Base-by-base conservation (phyloP, 1,140 invertebrate genomes). In the Episyrphus balteatus region DNA sequence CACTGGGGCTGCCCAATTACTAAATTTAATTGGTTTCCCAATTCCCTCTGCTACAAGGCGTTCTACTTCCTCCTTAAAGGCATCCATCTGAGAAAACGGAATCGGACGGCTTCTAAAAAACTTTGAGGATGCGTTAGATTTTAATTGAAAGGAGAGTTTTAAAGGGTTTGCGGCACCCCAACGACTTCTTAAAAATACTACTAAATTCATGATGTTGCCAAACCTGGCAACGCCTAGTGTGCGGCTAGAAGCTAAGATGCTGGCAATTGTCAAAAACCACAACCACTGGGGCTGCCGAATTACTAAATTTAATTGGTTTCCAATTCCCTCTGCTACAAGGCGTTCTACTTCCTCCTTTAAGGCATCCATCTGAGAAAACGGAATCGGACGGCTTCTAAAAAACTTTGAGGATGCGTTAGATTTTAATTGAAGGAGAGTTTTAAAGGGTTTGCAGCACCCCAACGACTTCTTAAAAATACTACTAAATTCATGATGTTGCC, bases 211-310 rank as follows among this genome's bases (percentile, higher is more conserved):
- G n/a, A n/a, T n/a, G n/a, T n/a, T n/a, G n/a, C n/a, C n/a, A n/a
- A n/a, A n/a, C n/a, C n/a, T n/a, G n/a, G n/a, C n/a, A n/a, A n/a
- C n/a, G n/a, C n/a, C n/a, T n/a, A n/a, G n/a, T n/a, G n/a, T n/a
- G n/a, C n/a, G n/a, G n/a, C n/a, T n/a, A n/a, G n/a, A n/a, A n/a
- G n/a, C n/a, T n/a, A n/a, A n/a, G n/a, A n/a, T n/a, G n/a, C n/a
- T n/a, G n/a, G n/a, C n/a, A n/a, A n/a, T n/a, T n/a, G n/a, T n/a
- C n/a, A n/a, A n/a, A n/a, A 2, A 75, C 70, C 0, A 69, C 49
- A 0, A 75, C 67, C 7, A 73, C 48, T 44, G 64, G 58, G 54
- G 54, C 55, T 49, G 62, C 53, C 57, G 58, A 57, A 44, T 59
- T 36, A 40, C 48, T 47, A 51, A 56, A 55, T 44, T 60, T 49